Base-by-base conservation (phyloP, 2,888 invertebrate species). In the Erebia palarica region DNA sequence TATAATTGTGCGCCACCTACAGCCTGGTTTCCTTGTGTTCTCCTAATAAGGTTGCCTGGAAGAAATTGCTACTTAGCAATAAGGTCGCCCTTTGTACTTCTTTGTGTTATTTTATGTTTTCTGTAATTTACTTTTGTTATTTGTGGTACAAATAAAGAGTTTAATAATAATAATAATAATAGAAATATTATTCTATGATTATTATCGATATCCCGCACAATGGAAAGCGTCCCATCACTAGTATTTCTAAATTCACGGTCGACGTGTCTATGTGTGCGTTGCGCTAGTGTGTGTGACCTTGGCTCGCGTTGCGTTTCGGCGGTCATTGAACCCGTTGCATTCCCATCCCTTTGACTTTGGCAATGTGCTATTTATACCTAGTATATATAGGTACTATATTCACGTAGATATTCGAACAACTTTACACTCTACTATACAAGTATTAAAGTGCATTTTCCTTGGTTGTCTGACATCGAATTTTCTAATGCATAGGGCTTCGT, bases 161-260 rank as follows among this genome's bases (percentile, higher is more conserved):
- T n/a, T n/a, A n/a, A n/a, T n/a, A n/a, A n/a, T n/a, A n/a, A n/a
- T n/a, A n/a, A n/a, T n/a, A n/a, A n/a, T n/a, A n/a, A n/a, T n/a
- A n/a, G 8, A 53, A n/a, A 16, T 53, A n/a, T n/a, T 1, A 16
- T 16, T 53, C 8, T 53, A 5, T 8, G 1, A 53, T 16, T 10
- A 55, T 4, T 16, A 14, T 67, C 57, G 69, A 70, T 64, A 71
- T 75, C 70, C 65, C 72, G n/a, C 36, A 13, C 57, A 59, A 72
- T 74, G 70, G 74, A 74, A 47, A 59, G 44, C 21, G 18, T 11
- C 16, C 5, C 90, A 81, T 78, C 90, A 83, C 91, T 91, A 89
- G 76, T 87, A 88, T 90, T 90, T 92, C 92, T 92, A 92, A 92
- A 89, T 91, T 91, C 90, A 91, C 87, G 90, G 90, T 82, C 91